A percentile compares a stretch with the other conserved stretches of the same genome.
phyloP scores from a whole-genome alignment of 2,888 invertebrate species.

The Phyto melanocephala region DNA sequence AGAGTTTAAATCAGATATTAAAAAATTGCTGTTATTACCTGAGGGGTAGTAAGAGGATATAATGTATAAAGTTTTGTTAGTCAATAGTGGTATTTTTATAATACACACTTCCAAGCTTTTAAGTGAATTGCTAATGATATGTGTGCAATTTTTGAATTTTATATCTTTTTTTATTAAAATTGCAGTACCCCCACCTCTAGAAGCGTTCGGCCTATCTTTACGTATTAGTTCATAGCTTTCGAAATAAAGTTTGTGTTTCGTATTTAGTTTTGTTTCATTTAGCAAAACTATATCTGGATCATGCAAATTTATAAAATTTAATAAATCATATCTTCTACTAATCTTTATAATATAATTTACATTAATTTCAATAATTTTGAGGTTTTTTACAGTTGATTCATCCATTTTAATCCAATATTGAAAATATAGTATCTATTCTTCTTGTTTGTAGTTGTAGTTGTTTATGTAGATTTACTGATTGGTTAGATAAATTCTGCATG shows the following conservation, averaged over 20 bases:
- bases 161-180: conserved; percentile 7
- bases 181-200: neutral
- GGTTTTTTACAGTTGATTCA: conserved; percentile 16
- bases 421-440: conserved; percentile 34
- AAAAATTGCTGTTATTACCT: conserved; percentile 25
- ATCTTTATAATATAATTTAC: conserved; percentile 43
- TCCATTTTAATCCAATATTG: neutral
- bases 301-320: conserved; percentile 25
- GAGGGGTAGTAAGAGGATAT: conserved; percentile 21
- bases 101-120: neutral
- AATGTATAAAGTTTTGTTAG: neutral
- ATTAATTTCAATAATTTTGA: conserved; percentile 26
- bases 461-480: neutral
- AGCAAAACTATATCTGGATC: conserved; percentile 32
- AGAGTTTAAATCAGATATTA: conserved; percentile 2
- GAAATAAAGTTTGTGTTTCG: neutral
- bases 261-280: conserved; percentile 7
- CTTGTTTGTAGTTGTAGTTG: conserved; percentile 24
- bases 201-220: neutral
- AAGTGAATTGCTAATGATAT: neutral
- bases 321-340: conserved; percentile 28
- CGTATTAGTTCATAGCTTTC: neutral
- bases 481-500: conserved; percentile 35
- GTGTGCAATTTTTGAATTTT: neutral
- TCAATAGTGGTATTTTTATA: neutral